Base-by-base conservation (phyloP, 2,888 invertebrate species). In the Aleiodes testaceus region DNA sequence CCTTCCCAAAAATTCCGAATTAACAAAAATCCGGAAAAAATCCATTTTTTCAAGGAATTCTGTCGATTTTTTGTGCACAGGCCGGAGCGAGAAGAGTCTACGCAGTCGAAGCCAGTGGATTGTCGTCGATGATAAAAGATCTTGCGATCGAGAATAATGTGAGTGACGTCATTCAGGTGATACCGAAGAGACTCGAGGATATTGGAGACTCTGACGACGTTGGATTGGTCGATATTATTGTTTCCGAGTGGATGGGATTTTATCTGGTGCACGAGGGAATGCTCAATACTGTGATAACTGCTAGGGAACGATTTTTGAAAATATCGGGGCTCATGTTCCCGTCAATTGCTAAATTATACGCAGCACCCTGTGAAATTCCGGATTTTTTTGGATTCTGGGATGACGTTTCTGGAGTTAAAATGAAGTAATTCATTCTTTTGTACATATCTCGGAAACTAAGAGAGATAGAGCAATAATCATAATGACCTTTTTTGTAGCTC, bases 161-260 rank as follows among this genome's bases (percentile, higher is more conserved):
- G 72, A 89, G 91, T 70, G 82, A 91, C 79, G 82, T 92, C 63
- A 92, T 95, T 75, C 90, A 94, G 89, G 93, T 96, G 9, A 90
- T 96, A 52, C 92, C 95, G 81, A 91, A 91, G 66, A 91, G 89
- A 88, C 91, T 96, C 6, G 97, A 97, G 89, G 93, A 96, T 82
- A 89, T 96, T 2, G 84, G 87, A 2, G 45, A 22, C 0, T 86
- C 95, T 64, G 92, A 94, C 0, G 88, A 86, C 75, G 82, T 91
- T 65, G 89, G 90, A 7, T 92, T 93, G 87, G 94, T 96, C 1
- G 97, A 98, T 87, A 91, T 96, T 9, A 95, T 98, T 75, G 92
- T 98, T 4, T 97, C 97, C 0, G 98, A 98, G 88, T 98, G 98
- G 98, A 98, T 98, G 98, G 98, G 98, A 0, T 97, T 98, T 87